These are phyloP conservation scores for Pungitius pungitius DNA, from an alignment of 2,113 vertebrate genomes.

Conservation along the genomic window DNA sequence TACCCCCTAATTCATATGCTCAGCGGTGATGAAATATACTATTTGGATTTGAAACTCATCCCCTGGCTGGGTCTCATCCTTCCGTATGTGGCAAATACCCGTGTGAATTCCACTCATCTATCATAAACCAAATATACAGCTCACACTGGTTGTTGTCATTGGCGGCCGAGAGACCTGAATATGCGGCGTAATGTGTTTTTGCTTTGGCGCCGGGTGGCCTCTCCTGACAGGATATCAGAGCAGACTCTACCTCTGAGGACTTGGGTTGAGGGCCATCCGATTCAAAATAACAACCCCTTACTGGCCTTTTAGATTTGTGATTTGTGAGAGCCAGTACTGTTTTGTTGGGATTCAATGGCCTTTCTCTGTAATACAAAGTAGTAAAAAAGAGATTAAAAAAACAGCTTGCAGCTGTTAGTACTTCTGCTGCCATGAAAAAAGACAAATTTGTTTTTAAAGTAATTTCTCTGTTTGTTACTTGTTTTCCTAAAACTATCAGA, in stretches of 20 bases:
- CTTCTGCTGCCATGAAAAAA: neutral
- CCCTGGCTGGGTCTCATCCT: constrained; percentile 29
- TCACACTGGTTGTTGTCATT: constrained; percentile 39
- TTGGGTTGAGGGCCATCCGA: constrained; percentile 45
- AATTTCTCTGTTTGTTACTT: constrained; percentile 3
- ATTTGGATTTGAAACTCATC: constrained; percentile 67
- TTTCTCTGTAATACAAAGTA: constrained; percentile 32
- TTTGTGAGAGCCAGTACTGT: constrained; percentile 24
- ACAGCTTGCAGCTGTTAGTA: constrained; percentile 30
- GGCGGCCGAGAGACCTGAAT: constrained; percentile 56
- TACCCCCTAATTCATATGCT: constrained; percentile 52
- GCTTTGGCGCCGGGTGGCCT: constrained; percentile 42
- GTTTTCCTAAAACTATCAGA: neutral
- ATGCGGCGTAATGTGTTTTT: constrained; percentile 66
- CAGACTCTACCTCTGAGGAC: constrained; percentile 38
- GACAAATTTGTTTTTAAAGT: neutral
- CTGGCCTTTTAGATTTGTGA: constrained; percentile 50
- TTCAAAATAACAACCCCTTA: constrained; percentile 43
- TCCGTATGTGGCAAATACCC: constrained; percentile 21
- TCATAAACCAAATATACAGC: constrained; percentile 50
- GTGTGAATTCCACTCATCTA: constrained; percentile 49
- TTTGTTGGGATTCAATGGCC: constrained; percentile 35
- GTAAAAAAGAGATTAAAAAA: constrained; percentile 32
- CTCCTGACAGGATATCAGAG: constrained; percentile 62
- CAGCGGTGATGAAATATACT: constrained; percentile 68